These are phyloP conservation scores for Dasyurus viverrinus DNA, from an alignment of 2,113 vertebrate genomes.

Conservation along the genomic window DNA sequence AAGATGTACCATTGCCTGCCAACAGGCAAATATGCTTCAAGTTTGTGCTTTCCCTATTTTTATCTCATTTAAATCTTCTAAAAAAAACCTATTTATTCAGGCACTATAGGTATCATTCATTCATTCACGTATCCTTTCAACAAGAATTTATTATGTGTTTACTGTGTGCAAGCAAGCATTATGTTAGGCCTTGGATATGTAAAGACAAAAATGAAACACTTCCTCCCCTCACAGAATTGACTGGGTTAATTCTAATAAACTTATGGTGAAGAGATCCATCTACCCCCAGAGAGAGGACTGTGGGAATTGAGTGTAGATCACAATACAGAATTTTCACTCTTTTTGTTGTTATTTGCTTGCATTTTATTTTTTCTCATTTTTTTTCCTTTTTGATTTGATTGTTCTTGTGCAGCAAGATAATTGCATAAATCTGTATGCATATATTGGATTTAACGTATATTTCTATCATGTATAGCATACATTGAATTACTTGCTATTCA, in stretches of 20 bases:
- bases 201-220: not conserved
- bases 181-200: not conserved
- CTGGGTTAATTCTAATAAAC: not conserved
- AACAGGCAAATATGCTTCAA: not conserved
- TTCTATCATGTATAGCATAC: no score
- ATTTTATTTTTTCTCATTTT: no score
- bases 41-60: not conserved
- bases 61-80: not conserved
- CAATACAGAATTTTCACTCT: no score
- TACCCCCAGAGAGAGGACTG: no score
- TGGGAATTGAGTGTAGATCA: no score
- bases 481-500: no score
- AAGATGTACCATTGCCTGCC: not conserved
- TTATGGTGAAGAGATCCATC: no score
- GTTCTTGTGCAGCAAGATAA: no score
- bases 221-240: not conserved
- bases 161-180: not conserved
- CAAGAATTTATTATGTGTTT: not conserved
- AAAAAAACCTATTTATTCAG: not conserved
- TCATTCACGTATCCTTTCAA: not conserved
- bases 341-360: no score
- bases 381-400: no score
- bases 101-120: fast-evolving
- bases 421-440: no score
- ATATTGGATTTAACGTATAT: no score